A percentile compares a stretch with the other conserved stretches of the same genome.
These are phyloP conservation scores for Laothoe populi DNA, from an alignment of 2,888 invertebrate genomes.

Conservation along the genomic window DNA sequence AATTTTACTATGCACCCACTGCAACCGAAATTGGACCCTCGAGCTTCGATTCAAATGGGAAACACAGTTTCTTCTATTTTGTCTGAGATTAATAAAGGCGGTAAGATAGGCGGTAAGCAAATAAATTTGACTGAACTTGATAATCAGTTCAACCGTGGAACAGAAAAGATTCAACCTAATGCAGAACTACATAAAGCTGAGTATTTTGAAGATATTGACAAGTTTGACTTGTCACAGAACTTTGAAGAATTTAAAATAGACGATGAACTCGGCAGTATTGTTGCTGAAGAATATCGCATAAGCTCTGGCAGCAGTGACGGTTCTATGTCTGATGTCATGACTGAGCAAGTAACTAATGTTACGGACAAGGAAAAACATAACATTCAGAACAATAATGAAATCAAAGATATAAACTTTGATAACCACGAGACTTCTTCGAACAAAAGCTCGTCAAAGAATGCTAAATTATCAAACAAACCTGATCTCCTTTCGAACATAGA, in stretches of 20 bases:
- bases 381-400: conserved; percentile 55
- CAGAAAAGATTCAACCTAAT: conserved; percentile 58
- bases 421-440: conserved; percentile 57
- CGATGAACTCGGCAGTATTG: conserved; percentile 86
- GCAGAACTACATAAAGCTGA: conserved; percentile 72
- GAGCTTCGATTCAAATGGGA: conserved; percentile 86
- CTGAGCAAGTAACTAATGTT: conserved; percentile 71
- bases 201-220: conserved; percentile 83
- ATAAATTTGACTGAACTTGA: conserved; percentile 77
- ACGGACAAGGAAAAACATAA: conserved; percentile 66
- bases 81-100: conserved; percentile 84
- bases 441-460: conserved; percentile 65
- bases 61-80: conserved; percentile 86
- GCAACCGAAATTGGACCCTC: conserved; percentile 77
- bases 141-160: conserved; percentile 70
- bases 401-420: conserved; percentile 65
- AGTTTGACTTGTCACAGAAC: conserved; percentile 89
- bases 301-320: conserved; percentile 81
- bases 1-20: conserved; percentile 73
- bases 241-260: conserved; percentile 92
- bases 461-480: conserved; percentile 81
- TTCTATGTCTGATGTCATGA: conserved; percentile 73
- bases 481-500: conserved; percentile 83
- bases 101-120: conserved; percentile 72
- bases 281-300: conserved; percentile 81